Evolutionary conservation across 2,888 invertebrate species (phyloP).

Genomic region (Lasius platythorax): DNA sequence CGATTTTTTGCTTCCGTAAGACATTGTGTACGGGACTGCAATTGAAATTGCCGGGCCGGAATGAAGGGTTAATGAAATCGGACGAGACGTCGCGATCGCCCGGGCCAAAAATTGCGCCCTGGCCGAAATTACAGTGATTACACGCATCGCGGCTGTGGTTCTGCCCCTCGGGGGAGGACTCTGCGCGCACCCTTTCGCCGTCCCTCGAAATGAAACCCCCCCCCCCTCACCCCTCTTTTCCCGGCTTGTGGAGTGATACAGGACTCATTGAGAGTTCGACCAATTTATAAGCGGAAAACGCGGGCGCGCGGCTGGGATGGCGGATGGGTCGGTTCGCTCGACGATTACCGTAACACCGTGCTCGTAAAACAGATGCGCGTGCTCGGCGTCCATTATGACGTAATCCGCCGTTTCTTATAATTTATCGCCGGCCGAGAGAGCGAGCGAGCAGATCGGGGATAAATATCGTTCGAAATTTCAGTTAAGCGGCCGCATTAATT

Average conservation of each 20-base stretch:
- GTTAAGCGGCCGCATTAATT: conserved; percentile 52
- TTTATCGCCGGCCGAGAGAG: conserved; percentile 35
- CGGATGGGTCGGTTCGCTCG: conserved; percentile 73
- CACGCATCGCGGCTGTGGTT: conserved; percentile 73
- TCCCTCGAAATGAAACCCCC: conserved; percentile 53
- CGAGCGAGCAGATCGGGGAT: background rate
- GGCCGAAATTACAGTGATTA: conserved; percentile 84
- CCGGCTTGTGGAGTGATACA: conserved; percentile 54
- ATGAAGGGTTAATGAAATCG: conserved; percentile 75
- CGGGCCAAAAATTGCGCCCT: conserved; percentile 77
- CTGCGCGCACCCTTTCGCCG: conserved; percentile 50
- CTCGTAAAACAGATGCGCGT: conserved; percentile 76
- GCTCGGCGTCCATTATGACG: conserved; percentile 57
- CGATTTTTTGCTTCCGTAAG: conserved; percentile 38
- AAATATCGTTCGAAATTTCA: conserved; percentile 56
- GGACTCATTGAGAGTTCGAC: conserved; percentile 72
- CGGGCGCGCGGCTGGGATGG: conserved; percentile 68
- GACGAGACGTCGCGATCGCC: conserved; percentile 76
- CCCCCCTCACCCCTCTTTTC: background rate
- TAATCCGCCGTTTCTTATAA: conserved; percentile 54
- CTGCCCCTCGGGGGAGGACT: conserved; percentile 73
- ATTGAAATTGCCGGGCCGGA: conserved; percentile 35
- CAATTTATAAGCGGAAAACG: conserved; percentile 77
- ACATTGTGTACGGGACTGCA: conserved; percentile 22
- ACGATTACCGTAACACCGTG: conserved; percentile 79